These are phyloP conservation scores for Acrocephalus arundinaceus DNA, from an alignment of 2,113 vertebrate species.

Conservation along the genomic window DNA sequence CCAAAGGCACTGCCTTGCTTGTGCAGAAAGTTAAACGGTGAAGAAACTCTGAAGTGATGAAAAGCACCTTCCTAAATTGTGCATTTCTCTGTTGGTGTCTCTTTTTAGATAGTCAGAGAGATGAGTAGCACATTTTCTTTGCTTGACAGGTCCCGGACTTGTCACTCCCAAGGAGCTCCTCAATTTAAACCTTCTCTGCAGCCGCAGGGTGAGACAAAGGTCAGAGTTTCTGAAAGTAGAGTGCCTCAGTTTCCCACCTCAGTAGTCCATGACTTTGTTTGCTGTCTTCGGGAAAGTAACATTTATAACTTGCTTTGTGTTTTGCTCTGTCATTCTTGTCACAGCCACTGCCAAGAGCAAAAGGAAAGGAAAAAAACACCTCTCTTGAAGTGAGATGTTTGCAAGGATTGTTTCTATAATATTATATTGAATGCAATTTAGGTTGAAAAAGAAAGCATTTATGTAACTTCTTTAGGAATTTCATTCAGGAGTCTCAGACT, in stretches of 20 bases:
- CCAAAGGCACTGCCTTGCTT: neutral
- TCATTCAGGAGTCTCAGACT: neutral
- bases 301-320: neutral
- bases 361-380: neutral
- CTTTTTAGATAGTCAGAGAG: neutral
- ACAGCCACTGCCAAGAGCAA: neutral
- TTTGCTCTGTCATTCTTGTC: constrained; percentile 24
- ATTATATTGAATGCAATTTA: neutral
- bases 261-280: neutral
- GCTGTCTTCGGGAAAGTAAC: neutral
- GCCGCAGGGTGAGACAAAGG: neutral
- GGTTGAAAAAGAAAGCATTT: neutral
- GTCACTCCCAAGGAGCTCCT: neutral
- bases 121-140: neutral
- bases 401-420: neutral
- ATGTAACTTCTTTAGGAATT: neutral
- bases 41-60: neutral
- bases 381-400: neutral
- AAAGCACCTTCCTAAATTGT: neutral
- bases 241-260: neutral
- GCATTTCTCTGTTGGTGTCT: neutral
- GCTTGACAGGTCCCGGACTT: neutral
- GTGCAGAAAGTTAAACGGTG: neutral
- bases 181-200: neutral
- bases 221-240: neutral